A percentile compares a stretch with the other conserved stretches of the same genome.
Evolutionary conservation across 2,888 invertebrate genomes (phyloP).

Genomic region (Candidula unifasciata): DNA sequence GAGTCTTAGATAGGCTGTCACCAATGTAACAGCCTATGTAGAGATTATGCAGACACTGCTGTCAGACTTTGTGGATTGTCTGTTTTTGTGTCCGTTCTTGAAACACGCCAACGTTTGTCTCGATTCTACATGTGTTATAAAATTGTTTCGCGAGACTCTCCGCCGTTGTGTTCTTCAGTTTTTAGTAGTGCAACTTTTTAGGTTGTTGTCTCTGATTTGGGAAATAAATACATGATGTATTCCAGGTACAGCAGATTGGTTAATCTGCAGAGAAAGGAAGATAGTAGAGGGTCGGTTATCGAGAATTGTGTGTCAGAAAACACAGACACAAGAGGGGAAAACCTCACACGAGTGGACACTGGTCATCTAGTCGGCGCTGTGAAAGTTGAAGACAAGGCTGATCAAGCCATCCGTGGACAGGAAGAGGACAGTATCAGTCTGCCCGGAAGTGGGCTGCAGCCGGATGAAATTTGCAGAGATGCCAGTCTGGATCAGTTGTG

Average conservation of each 20-base stretch:
- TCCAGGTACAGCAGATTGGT: conserved; percentile 47
- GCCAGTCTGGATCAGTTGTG: conserved; percentile 56
- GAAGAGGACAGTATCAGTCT: conserved; percentile 10
- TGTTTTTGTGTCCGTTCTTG: background rate
- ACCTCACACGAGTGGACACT: background rate
- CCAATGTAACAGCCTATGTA: too few species aligned
- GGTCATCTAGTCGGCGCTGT: background rate
- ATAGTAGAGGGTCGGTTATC: background rate
- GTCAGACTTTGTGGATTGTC: background rate
- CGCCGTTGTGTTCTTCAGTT: background rate
- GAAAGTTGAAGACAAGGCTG: background rate
- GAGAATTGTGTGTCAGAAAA: background rate
- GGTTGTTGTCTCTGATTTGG: background rate
- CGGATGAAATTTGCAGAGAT: background rate
- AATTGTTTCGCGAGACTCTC: background rate
- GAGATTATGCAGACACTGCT: background rate
- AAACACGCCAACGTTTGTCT: background rate
- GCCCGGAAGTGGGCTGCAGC: conserved; percentile 24
- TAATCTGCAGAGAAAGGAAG: conserved; percentile 28
- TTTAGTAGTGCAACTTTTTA: background rate
- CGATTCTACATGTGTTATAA: background rate
- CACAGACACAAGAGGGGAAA: background rate
- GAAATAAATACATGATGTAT: conserved; percentile 52
- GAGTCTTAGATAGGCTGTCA: too few species aligned
- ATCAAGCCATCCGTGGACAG: background rate